These are phyloP conservation scores for Heterodera schachtii DNA, from an alignment of 1,140 invertebrate species.

Conservation along the genomic window DNA sequence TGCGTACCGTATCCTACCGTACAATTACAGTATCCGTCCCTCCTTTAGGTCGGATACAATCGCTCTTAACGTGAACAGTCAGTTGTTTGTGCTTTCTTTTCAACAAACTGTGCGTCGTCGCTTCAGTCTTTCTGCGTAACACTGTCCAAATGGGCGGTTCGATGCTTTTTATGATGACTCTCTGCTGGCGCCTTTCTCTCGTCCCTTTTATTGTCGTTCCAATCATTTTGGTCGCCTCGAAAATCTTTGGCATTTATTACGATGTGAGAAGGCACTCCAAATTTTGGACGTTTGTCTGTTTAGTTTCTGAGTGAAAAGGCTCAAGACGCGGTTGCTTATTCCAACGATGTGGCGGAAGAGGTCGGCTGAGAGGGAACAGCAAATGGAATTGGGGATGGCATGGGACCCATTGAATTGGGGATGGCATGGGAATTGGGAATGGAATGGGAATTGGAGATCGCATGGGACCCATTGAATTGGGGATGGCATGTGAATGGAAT, in stretches of 20 bases:
- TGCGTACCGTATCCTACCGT: not conserved
- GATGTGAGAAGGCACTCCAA: slow-evolving; percentile 30
- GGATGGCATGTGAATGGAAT: too few relatives aligned
- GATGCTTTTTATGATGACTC: slow-evolving; percentile 66
- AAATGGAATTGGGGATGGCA: not conserved
- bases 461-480: too few relatives aligned
- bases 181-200: slow-evolving; percentile 67
- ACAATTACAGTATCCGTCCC: not conserved
- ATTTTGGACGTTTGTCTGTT: slow-evolving; percentile 24
- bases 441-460: too few relatives aligned
- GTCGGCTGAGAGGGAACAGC: slow-evolving; percentile 28
- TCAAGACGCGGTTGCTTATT: slow-evolving; percentile 63
- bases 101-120: not conserved
- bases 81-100: slow-evolving; percentile 4
- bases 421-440: too few relatives aligned
- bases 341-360: slow-evolving; percentile 66
- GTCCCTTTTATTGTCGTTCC: slow-evolving; percentile 67
- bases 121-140: slow-evolving; percentile 57
- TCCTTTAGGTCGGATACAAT: slow-evolving; percentile 29
- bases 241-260: slow-evolving; percentile 66
- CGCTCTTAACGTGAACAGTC: slow-evolving; percentile 37
- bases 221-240: slow-evolving; percentile 65
- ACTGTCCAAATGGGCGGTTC: slow-evolving; percentile 60
- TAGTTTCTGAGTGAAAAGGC: slow-evolving; percentile 49
- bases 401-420: too few relatives aligned